phyloP scores from a whole-genome alignment of 2,888 invertebrate species.

The Aporophyla lueneburgensis region DNA sequence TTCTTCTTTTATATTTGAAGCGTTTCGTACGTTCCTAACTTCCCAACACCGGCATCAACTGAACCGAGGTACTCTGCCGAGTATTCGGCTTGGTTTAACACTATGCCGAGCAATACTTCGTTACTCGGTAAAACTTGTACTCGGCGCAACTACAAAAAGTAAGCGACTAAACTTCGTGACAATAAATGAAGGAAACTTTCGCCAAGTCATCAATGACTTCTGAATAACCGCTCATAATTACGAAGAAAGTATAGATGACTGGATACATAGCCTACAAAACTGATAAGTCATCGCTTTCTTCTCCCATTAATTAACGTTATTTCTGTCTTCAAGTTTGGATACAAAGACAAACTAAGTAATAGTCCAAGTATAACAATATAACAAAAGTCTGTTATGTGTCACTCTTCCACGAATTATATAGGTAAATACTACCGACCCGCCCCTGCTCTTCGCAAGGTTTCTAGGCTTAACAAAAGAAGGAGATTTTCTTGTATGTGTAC shows the following conservation, averaged over 20 bases:
- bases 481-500: too few species aligned
- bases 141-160: too few species aligned
- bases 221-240: not conserved
- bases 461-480: too few species aligned
- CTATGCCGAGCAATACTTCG: too few species aligned
- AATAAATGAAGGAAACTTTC: constrained; percentile 1
- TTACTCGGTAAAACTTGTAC: too few species aligned
- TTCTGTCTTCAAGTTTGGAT: not conserved
- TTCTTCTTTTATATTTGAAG: too few species aligned
- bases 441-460: too few species aligned
- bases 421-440: too few species aligned
- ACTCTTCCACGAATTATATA: constrained; percentile 9
- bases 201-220: not conserved
- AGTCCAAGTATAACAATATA: constrained; percentile 13
- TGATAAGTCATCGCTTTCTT: constrained; percentile 7
- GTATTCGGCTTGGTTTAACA: too few species aligned
- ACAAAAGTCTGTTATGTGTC: constrained; percentile 5
- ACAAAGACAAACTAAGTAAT: constrained; percentile 14
- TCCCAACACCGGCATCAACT: too few species aligned
- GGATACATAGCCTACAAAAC: constrained; percentile 4
- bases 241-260: not conserved
- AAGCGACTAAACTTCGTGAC: not conserved
- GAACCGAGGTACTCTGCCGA: too few species aligned
- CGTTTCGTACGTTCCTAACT: too few species aligned
- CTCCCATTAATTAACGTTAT: constrained; percentile 16